Percentiles rank a stretch among this genome's conserved stretches.
phyloP scores from a whole-genome alignment of 2,113 vertebrate genomes.

The Toxotes chatareus region DNA sequence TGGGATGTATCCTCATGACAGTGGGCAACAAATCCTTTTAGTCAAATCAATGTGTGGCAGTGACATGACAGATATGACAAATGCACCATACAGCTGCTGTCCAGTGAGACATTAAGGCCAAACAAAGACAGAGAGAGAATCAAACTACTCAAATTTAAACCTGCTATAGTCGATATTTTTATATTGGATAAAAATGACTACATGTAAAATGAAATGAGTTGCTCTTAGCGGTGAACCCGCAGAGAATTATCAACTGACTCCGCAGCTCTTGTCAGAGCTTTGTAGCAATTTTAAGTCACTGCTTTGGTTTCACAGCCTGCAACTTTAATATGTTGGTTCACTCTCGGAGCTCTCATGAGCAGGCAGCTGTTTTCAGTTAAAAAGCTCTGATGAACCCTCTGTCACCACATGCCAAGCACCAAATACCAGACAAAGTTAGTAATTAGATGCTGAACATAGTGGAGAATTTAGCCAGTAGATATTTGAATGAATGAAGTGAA shows the following conservation, averaged over 20 bases:
- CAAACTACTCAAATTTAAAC: background rate
- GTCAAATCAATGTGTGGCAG: slow-evolving; percentile 73
- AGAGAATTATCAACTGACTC: background rate
- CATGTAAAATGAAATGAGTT: background rate
- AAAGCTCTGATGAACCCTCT: no score
- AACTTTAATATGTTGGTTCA: background rate
- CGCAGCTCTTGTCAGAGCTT: background rate
- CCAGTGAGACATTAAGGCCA: slow-evolving; percentile 6
- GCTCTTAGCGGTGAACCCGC: background rate
- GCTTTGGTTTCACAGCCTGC: background rate
- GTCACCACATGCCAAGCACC: background rate
- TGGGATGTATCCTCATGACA: slow-evolving; percentile 72
- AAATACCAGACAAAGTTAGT: background rate
- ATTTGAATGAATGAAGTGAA: background rate
- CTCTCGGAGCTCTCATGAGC: background rate
- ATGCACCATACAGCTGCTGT: slow-evolving; percentile 44
- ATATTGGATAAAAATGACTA: background rate
- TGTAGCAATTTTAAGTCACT: background rate
- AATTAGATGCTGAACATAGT: background rate
- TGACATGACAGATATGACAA: slow-evolving; percentile 68
- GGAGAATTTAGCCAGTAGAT: background rate
- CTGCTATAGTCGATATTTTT: background rate
- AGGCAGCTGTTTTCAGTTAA: no score
- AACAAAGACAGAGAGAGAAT: background rate
- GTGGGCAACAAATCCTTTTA: slow-evolving; percentile 77